Percentiles rank a stretch among this genome's conserved stretches.
Conservation (phyloP, 2,113 vertebrate genomes). For the Melanostigma gelatinosum region DNA sequence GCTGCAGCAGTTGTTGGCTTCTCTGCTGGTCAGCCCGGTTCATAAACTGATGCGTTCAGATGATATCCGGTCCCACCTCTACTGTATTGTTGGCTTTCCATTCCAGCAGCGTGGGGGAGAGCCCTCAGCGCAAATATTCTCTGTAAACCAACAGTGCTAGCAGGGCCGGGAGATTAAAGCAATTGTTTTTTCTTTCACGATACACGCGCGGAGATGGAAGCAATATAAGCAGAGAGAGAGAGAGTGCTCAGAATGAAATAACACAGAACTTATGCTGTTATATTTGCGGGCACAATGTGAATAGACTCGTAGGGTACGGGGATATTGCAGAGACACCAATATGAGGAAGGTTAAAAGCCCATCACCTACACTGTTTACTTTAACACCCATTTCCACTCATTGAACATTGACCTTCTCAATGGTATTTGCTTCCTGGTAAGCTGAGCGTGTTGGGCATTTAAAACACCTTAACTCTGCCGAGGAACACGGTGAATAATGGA, state of each 20-base stretch:
- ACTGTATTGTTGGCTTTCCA: constrained; percentile 12
- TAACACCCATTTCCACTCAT: constrained; percentile 35
- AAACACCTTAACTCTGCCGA: constrained; percentile 27
- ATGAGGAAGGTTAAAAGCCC: constrained; percentile 41
- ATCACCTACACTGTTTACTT: constrained; percentile 44
- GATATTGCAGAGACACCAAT: constrained; percentile 7
- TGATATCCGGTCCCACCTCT: constrained; percentile 42
- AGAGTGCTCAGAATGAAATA: constrained; percentile 27
- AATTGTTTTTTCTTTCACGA: constrained; percentile 40
- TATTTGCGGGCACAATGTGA: not conserved
- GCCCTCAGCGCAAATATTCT: constrained; percentile 23
- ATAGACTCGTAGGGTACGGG: not conserved
- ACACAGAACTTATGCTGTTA: constrained; percentile 14
- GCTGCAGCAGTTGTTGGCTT: constrained; percentile 3
- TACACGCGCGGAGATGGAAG: constrained; percentile 3
- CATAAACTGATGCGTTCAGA: constrained; percentile 25
- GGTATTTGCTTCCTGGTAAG: constrained; percentile 66
- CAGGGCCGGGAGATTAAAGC: constrained; percentile 40
- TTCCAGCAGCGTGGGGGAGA: constrained; percentile 6
- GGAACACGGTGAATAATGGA: constrained; percentile 36
- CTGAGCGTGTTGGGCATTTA: constrained; percentile 64
- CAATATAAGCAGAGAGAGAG: constrained; percentile 16
- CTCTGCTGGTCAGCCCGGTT: constrained; percentile 13
- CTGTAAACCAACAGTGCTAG: constrained; percentile 9
- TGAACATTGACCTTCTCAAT: constrained; percentile 59